Percentiles rank a stretch among this genome's conserved stretches.
These are phyloP conservation scores for Villa cingulata DNA, from an alignment of 2,888 invertebrate genomes.

Conservation along the genomic window DNA sequence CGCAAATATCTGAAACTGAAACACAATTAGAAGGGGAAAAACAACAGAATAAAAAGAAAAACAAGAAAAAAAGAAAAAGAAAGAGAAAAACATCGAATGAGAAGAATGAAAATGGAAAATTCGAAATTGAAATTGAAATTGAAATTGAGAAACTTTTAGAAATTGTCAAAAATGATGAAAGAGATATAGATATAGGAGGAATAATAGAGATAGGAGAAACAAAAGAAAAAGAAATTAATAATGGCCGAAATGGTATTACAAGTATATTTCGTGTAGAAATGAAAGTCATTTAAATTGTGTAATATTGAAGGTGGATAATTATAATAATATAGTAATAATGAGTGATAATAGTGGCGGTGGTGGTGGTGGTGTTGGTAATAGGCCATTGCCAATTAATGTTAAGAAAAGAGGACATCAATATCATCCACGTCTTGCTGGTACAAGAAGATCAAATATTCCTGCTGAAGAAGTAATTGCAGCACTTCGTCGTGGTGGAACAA, in stretches of 20 bases:
- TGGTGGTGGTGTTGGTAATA: slow-evolving; percentile 7
- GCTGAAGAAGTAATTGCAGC: slow-evolving; percentile 35
- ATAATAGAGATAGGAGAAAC: neutral
- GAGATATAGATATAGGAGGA: no score
- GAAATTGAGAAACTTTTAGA: no score
- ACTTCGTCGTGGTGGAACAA: slow-evolving; percentile 28
- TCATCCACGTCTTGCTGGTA: slow-evolving; percentile 54
- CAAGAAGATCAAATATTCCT: slow-evolving; percentile 42
- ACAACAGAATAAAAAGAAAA: neutral
- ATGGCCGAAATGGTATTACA: slow-evolving; percentile 11
- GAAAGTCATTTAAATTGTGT: neutral
- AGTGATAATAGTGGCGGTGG: slow-evolving; percentile 21
- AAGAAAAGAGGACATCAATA: slow-evolving; percentile 60
- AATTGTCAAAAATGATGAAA: no score
- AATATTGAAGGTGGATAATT: neutral
- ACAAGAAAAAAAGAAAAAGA: neutral
- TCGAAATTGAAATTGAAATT: no score
- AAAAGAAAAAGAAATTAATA: neutral
- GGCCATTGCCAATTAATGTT: slow-evolving; percentile 15
- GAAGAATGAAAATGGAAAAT: no score
- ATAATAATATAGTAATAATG: slow-evolving; percentile 14
- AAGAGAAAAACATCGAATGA: no score
- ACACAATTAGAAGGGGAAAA: no score
- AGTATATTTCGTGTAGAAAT: slow-evolving; percentile 6
- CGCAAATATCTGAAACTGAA: no score